Base-by-base conservation (phyloP, 2,113 vertebrate species). In the Vulpes vulpes region DNA sequence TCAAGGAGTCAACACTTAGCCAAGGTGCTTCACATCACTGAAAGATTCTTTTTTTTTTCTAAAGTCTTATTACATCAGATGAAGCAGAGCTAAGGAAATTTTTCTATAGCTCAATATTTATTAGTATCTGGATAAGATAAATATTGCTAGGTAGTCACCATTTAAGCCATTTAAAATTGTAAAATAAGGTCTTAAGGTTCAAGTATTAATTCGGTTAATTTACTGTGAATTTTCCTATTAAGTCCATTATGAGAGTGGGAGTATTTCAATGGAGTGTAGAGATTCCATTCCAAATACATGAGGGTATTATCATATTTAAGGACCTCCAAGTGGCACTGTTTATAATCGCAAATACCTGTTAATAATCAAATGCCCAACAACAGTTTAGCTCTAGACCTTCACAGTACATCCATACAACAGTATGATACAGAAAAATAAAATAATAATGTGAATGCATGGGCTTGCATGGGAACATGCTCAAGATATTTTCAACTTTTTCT, bases 401-500 rank as follows among this genome's bases (percentile, higher is more conserved):
- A 62, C 3, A 49, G 51, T 11, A n/a, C 8, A 60, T 60, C 69
- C 23, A 27, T 2, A 53, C 3, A 89, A 35, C 20, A 91, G 32
- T 14, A 59, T 53, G 55, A 10, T 16, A 73, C 16, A 12, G 5
- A 88, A 43, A 64, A 25, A 64, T 53, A 88, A 84, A 84, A 74
- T 62, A 62, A 76, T 59, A 73, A 73, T 8, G 55, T 62, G 81
- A 57, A 89, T 9, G 38, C 38, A 82, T 5, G n/a, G 27, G 57
- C 14, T 38, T 60, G 2, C 67, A 60, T 14, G 30, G 69, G 64
- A 88, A 78, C 55, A 79, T 11, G 23, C n/a, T 87, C 38, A 84
- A 51, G 27, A 57, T 30, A 59, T 32, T 32, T 81, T 89, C n/a
- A 91, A 93, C 11, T 71, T 83, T 83, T 93, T 91, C 76, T 90